Base-by-base conservation (phyloP, 1,140 invertebrate genomes). In the Fopius arisanus region DNA sequence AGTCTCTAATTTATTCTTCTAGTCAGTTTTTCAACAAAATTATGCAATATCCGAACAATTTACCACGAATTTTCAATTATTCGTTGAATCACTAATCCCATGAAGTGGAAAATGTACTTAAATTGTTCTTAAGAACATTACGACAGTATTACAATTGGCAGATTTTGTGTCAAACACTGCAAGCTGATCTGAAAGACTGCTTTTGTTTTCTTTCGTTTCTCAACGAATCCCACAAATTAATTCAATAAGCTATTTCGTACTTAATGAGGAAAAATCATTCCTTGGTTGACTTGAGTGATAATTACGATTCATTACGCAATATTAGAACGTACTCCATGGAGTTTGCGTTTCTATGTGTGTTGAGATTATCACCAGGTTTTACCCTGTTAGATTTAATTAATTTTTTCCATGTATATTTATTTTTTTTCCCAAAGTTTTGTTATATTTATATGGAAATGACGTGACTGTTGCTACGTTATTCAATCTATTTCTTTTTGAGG, bases 281-380 rank as follows among this genome's bases (percentile, higher is more conserved):
- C 43, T 31, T 70, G 68, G 51, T 54, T 54, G 21, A 16, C 14
- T 70, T 66, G 31, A 37, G 41, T 40, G 16, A 14, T 73, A 59
- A 51, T 74, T 41, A 59, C 73, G 37, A 75, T 78, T 51, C 74
- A 37, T 77, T 75, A 43, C 80, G 54, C 23, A 26, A 14, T 3
- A 59, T 3, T 59, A 3, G 19, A 2, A 26, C 26, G 12, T 26
- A 59, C 5, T 26, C 26, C 21, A 4, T 23, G 23, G 26, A 23
- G 16, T 12, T 28, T 26, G 14, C 2, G 1, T 16, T 19, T 14
- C 7, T 19, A 51, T n/a, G n/a, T 19, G n/a, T n/a, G 43, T 51
- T 14, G 6, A 5, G 33, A 37, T 37, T 37, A 37, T 37, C 33
- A 37, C 33, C 1, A 3, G 33, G 33, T 37, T 37, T 37, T 14